Evolutionary conservation across 2,797 vertebrate species (phyloP).

Genomic region (Varecia variegata): DNA sequence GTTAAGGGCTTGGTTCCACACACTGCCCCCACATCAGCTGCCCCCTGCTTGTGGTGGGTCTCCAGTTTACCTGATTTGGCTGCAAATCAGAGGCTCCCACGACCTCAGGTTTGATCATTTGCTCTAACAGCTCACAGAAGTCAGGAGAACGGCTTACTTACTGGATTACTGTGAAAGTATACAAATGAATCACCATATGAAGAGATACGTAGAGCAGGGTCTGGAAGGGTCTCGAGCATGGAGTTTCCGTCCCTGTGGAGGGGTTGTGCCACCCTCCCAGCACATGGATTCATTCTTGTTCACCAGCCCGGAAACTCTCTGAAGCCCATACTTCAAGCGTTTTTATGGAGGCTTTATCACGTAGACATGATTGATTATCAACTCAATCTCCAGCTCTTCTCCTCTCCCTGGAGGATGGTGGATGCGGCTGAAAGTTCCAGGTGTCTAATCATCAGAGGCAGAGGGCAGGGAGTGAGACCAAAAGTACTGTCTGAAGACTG

Average conservation of each 20-base stretch:
- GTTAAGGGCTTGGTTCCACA: neutral
- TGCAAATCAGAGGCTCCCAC: neutral
- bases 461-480: neutral
- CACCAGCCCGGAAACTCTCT: neutral
- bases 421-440: neutral
- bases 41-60: neutral
- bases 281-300: neutral
- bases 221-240: neutral
- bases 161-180: neutral
- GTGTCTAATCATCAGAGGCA: neutral
- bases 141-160: neutral
- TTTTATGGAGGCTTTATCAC: neutral
- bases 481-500: neutral
- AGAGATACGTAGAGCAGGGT: neutral
- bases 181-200: neutral
- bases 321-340: neutral
- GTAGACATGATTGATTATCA: neutral
- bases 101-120: neutral
- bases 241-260: neutral
- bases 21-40: neutral
- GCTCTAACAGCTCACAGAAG: neutral
- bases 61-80: neutral
- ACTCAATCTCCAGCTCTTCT: neutral
- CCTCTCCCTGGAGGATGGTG: neutral
- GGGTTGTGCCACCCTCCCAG: neutral